Conservation (phyloP, 2,888 invertebrate genomes). For the Lasioglossum malachurum region DNA sequence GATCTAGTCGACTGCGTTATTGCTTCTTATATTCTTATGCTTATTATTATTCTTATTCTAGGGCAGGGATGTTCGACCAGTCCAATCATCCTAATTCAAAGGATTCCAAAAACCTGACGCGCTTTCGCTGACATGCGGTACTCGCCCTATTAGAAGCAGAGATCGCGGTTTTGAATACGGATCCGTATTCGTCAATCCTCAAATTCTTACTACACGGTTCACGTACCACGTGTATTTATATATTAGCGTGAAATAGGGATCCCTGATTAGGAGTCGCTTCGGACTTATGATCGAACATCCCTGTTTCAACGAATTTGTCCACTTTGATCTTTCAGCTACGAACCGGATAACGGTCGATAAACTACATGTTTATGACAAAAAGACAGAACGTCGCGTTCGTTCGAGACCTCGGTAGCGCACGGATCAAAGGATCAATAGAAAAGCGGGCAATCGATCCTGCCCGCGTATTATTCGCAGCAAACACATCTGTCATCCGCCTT, state of each 20-base stretch:
- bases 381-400: background rate
- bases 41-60: background rate
- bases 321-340: background rate
- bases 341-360: background rate
- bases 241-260: no score
- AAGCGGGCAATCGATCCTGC: background rate
- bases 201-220: no score
- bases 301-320: background rate
- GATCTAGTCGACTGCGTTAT: background rate
- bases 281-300: background rate
- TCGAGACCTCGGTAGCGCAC: background rate
- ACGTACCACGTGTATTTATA: no score
- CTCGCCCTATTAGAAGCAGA: background rate
- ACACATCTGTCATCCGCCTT: background rate
- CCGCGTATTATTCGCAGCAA: slow-evolving; percentile 17
- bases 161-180: no score
- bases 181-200: no score
- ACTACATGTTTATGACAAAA: background rate
- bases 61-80: background rate
- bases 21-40: background rate
- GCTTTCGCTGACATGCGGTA: no score
- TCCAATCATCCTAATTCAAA: background rate
- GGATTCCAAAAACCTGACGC: background rate
- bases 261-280: background rate
- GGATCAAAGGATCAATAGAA: background rate